phyloP scores from a whole-genome alignment of 2,113 vertebrate species.

The Nibea coibor region DNA sequence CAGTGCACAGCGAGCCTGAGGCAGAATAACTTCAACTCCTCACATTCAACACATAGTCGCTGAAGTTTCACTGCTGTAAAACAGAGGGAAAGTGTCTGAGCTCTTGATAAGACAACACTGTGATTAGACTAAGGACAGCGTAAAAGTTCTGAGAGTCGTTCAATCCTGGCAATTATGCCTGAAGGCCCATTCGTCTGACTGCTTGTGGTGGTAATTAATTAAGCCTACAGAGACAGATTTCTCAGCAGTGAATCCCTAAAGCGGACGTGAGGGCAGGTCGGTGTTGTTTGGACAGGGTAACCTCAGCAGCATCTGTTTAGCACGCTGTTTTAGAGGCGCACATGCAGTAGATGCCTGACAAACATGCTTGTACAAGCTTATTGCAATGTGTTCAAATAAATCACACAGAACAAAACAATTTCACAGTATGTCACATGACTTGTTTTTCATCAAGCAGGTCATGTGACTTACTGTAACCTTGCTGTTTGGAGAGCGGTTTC shows the following conservation, averaged over 20 bases:
- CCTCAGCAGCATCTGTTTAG: constrained; percentile 44
- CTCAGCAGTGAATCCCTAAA: constrained; percentile 49
- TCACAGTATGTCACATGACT: not conserved
- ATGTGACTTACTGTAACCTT: constrained; percentile 47
- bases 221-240: constrained; percentile 61
- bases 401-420: not conserved
- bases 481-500: constrained; percentile 39
- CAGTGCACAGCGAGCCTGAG: constrained; percentile 37
- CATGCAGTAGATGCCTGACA: constrained; percentile 1
- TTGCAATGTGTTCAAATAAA: not conserved
- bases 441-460: constrained; percentile 16
- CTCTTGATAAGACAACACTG: constrained; percentile 46
- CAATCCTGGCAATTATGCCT: constrained; percentile 55
- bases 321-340: constrained; percentile 6
- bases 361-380: not conserved
- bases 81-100: constrained; percentile 37
- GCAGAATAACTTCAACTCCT: constrained; percentile 34
- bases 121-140: constrained; percentile 55
- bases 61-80: constrained; percentile 30
- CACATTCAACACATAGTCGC: constrained; percentile 38
- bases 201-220: constrained; percentile 72
- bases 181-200: constrained; percentile 59
- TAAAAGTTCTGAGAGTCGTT: constrained; percentile 60
- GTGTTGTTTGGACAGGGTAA: constrained; percentile 56
- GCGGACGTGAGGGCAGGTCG: constrained; percentile 35